Percentiles rank a stretch among this genome's conserved stretches.
These are phyloP conservation scores for Lasioglossum oenotherae DNA, from an alignment of 2,888 invertebrate species.

Conservation along the genomic window DNA sequence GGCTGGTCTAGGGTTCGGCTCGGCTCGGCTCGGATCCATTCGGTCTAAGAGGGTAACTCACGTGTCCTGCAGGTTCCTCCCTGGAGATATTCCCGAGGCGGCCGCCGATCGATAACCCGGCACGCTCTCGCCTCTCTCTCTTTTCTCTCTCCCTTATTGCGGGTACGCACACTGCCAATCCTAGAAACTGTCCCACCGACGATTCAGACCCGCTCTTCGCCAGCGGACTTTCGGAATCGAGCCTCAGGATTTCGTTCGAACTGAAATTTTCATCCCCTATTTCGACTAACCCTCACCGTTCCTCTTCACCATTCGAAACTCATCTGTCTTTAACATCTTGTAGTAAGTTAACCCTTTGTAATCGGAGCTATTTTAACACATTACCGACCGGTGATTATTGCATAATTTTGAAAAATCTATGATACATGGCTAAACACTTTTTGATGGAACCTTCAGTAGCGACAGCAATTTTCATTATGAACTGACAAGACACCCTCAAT, in stretches of 20 bases:
- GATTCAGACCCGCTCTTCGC: neutral
- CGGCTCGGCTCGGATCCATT: constrained; percentile 38
- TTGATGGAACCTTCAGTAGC: too few relatives aligned
- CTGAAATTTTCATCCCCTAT: neutral
- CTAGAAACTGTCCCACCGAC: neutral
- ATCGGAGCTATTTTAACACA: too few relatives aligned
- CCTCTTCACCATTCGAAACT: too few relatives aligned
- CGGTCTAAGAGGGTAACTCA: constrained; percentile 53
- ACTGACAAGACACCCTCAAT: too few relatives aligned
- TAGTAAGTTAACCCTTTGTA: too few relatives aligned
- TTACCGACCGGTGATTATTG: too few relatives aligned
- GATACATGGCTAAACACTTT: too few relatives aligned
- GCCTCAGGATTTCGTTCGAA: neutral
- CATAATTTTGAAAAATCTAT: too few relatives aligned
- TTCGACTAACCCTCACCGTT: too few relatives aligned
- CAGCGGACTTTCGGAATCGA: neutral
- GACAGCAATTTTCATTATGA: too few relatives aligned
- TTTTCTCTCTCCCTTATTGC: neutral
- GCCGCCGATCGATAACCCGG: constrained; percentile 61
- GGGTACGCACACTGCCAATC: constrained; percentile 27
- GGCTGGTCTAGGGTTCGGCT: constrained; percentile 24
- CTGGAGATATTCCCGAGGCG: constrained; percentile 62
- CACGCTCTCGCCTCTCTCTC: neutral
- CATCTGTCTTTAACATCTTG: too few relatives aligned
- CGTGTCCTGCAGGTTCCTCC: constrained; percentile 65